Percentiles rank a stretch among this genome's conserved stretches.
Evolutionary conservation across 2,113 vertebrate genomes (phyloP).

Genomic region (Seriola rivoliana): DNA sequence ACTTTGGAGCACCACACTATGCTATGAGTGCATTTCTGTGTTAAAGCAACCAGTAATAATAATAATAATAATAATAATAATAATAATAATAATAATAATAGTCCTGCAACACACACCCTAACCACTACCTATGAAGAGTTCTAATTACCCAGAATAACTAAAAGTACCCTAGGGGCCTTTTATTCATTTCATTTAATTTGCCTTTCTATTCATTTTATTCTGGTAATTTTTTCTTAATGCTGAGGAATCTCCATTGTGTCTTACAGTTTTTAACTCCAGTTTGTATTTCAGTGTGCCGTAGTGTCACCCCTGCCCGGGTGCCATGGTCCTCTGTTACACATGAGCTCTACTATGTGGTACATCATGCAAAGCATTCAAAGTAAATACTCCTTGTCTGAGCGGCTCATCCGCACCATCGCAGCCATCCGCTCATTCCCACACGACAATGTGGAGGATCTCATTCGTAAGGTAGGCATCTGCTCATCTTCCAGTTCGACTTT

Average conservation of each 20-base stretch:
- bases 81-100: background rate
- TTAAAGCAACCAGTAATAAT: background rate
- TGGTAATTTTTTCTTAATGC: background rate
- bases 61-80: background rate
- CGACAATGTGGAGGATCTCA: constrained; percentile 96
- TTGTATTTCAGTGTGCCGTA: constrained; percentile 56
- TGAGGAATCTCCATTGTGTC: background rate
- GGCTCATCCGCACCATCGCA: constrained; percentile 96
- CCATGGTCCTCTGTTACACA: constrained; percentile 85
- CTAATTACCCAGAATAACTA: background rate
- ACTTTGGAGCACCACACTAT: background rate
- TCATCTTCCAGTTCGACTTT: background rate
- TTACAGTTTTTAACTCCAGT: constrained; percentile 11
- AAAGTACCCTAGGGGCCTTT: background rate
- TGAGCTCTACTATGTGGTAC: constrained; percentile 91
- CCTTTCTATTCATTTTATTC: background rate
- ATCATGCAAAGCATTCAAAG: constrained; percentile 98
- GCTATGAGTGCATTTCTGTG: background rate
- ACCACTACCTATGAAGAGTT: no score
- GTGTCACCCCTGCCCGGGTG: constrained; percentile 81
- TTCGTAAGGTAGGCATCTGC: constrained; percentile 88
- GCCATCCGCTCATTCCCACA: constrained; percentile 96
- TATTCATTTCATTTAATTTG: no score
- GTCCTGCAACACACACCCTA: background rate
- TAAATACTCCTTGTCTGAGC: constrained; percentile 96